Evolutionary conservation across 2,797 vertebrate species (phyloP).

Genomic region (Urocyon cinereoargenteus): DNA sequence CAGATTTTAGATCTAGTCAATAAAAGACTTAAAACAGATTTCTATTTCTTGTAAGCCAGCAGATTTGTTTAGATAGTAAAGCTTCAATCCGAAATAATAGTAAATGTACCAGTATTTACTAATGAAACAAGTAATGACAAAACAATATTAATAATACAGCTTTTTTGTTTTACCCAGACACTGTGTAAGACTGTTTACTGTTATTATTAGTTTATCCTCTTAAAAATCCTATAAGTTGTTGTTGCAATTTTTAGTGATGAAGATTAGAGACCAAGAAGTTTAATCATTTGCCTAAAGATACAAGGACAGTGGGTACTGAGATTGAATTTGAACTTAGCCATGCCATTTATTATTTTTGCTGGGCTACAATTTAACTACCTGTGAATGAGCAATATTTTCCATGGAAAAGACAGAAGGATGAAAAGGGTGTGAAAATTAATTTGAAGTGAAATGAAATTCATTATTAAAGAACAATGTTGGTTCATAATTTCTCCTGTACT

Average conservation of each 20-base stretch:
- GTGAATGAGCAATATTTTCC: background rate
- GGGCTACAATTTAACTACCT: background rate
- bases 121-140: background rate
- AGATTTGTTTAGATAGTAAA: conserved; percentile 5
- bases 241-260: background rate
- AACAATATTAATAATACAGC: background rate
- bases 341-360: conserved; percentile 15
- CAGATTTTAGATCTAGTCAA: conserved; percentile 14
- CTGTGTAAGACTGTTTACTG: background rate
- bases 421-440: background rate
- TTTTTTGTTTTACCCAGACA: background rate
- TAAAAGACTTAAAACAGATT: background rate
- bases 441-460: conserved; percentile 39
- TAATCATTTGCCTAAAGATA: conserved; percentile 57
- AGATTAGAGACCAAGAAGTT: background rate
- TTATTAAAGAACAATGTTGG: background rate
- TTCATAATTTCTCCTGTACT: background rate
- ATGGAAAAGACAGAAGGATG: background rate
- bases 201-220: background rate
- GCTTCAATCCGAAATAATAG: background rate
- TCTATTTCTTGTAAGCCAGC: background rate
- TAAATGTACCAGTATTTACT: background rate
- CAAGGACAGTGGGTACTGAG: background rate
- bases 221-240: background rate
- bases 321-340: background rate